Base-by-base conservation (phyloP, 2,888 invertebrate species). In the Andrena flavipes region DNA sequence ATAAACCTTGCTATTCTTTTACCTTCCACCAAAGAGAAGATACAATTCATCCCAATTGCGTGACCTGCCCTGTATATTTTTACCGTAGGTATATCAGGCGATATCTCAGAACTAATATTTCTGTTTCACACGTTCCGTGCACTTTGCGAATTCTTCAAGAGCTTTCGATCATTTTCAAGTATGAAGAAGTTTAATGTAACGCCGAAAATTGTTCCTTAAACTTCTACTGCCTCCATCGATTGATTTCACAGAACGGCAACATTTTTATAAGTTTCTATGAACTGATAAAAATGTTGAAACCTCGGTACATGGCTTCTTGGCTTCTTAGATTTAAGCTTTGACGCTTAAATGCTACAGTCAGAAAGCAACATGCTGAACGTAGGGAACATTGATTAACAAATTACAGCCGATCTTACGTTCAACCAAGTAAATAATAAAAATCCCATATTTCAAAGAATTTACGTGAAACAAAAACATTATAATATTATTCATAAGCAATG, bases 271-370 rank as follows among this genome's bases (percentile, higher is more conserved):
- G 30, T 7, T 29, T 54, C 13, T 23, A 51, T 20, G 29, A 51
- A 59, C 26, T 29, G 20, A 42, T 20, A 26, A 72, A 65, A 73
- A 65, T 49, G 23, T 49, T 49, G 60, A 23, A 35, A 68, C 56
- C 59, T 48, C 76, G 81, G 49, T 76, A 82, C 80, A 73, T 80
- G 77, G 84, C 84, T 87, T 87, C 83, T 68, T 82, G 76, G 88
- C 87, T 87, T 86, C 35, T 69, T 87, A 88, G 87, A 88, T 74
- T 82, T 78, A 78, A 87, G 88, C 87, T 88, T 88, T 59, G 59
- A 86, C 74, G 88, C 80, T 87, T 85, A 87, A 85, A 78, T 63
- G 69, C 73, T 67, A 23, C 42, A 63, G 51, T n/a, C 64, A 10
- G 42, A 56, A 60, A 29, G 33, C 35, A 29, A 65, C 33, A 59